Evolutionary conservation across 1,140 invertebrate species (phyloP).

Genomic region (Drosophila pruinosa): DNA sequence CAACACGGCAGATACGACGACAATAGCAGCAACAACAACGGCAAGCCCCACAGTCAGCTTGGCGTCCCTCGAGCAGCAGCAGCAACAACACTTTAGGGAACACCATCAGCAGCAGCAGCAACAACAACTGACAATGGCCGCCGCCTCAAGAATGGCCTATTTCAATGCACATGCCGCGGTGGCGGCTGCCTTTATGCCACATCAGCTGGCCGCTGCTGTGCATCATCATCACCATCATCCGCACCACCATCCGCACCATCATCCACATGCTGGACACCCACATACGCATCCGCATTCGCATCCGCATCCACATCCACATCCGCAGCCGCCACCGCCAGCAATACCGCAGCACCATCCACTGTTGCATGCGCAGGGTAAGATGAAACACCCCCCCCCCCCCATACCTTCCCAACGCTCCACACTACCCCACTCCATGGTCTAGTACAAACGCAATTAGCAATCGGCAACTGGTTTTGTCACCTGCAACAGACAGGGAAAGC

Average conservation of each 20-base stretch:
- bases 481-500: conserved; percentile 27
- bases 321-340: conserved; percentile 32
- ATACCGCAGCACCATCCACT: conserved; percentile 61
- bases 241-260: conserved; percentile 41
- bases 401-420: background rate
- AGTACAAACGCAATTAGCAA: conserved; percentile 60
- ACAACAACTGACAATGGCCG: conserved; percentile 86
- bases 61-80: background rate
- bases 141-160: conserved; percentile 91
- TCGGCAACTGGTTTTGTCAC: conserved; percentile 74
- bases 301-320: conserved; percentile 8
- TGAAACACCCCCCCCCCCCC: background rate
- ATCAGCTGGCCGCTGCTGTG: conserved; percentile 65
- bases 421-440: background rate
- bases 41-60: conserved; percentile 9
- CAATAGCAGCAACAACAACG: conserved; percentile 1
- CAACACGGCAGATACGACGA: conserved; percentile 12
- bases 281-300: conserved; percentile 49
- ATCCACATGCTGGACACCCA: conserved; percentile 38
- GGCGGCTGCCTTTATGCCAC: conserved; percentile 92
- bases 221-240: conserved; percentile 60
- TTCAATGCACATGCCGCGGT: conserved; percentile 94
- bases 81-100: conserved; percentile 14
- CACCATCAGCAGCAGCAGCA: conserved; percentile 41
- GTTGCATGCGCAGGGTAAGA: conserved; percentile 77